Conservation (phyloP, 2,113 vertebrate genomes). For the Glaucidium brasilianum region DNA sequence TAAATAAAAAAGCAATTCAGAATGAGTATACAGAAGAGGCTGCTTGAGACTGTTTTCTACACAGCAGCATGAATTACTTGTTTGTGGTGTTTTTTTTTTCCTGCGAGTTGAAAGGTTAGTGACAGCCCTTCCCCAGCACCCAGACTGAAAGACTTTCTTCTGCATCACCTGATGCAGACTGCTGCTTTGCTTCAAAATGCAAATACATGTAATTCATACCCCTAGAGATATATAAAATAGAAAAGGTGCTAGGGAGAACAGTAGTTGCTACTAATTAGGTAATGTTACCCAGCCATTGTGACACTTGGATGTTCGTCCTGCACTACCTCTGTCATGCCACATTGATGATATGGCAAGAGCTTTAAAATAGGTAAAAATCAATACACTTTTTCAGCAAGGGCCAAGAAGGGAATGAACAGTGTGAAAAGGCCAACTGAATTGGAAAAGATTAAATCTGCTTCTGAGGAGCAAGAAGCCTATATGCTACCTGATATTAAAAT, state of each 20-base stretch:
- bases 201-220: not conserved
- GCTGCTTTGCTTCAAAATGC: not conserved
- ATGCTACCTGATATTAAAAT: not conserved
- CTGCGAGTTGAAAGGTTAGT: not conserved
- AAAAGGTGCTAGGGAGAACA: not conserved
- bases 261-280: not conserved
- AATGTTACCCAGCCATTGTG: not conserved
- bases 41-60: not conserved
- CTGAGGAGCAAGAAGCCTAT: not conserved
- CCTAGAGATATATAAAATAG: not conserved
- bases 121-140: not conserved
- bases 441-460: not conserved
- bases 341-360: not conserved
- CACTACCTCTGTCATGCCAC: not conserved
- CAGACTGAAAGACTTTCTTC: not conserved
- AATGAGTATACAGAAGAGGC: not conserved
- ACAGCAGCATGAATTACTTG: not conserved
- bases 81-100: fast-evolving
- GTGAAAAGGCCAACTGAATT: not conserved
- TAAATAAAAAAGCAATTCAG: not conserved
- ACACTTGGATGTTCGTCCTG: fast-evolving
- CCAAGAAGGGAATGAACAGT: not conserved
- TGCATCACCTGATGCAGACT: not conserved
- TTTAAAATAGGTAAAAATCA: not conserved
- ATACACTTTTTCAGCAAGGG: not conserved